phyloP scores from a whole-genome alignment of 2,113 vertebrate genomes.

The Aptenodytes patagonicus region DNA sequence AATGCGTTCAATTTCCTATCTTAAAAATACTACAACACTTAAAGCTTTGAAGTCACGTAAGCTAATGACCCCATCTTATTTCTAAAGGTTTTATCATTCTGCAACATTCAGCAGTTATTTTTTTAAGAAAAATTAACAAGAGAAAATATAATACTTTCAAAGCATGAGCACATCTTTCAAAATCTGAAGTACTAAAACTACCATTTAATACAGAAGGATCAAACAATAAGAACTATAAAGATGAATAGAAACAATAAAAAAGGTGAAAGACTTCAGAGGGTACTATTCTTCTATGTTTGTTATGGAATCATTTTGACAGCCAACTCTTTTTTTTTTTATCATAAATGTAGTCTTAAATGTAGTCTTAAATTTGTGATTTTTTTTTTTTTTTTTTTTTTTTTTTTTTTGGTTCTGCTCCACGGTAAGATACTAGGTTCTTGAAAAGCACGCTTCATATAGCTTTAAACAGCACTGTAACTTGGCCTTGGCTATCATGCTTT shows the following conservation, averaged over 20 bases:
- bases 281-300: background rate
- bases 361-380: background rate
- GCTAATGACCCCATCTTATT: background rate
- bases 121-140: background rate
- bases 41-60: background rate
- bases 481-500: background rate
- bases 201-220: background rate
- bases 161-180: background rate
- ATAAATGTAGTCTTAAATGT: background rate
- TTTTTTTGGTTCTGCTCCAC: background rate
- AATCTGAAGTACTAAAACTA: background rate
- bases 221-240: background rate
- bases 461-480: background rate
- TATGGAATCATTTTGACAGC: background rate
- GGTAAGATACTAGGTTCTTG: background rate
- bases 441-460: background rate
- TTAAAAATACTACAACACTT: background rate
- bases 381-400: background rate
- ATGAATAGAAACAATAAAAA: background rate
- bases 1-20: background rate
- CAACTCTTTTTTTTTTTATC: background rate
- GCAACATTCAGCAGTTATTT: background rate
- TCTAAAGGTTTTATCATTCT: background rate
- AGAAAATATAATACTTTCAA: background rate
- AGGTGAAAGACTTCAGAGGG: background rate